phyloP scores from a whole-genome alignment of 2,113 vertebrate genomes.

The Brienomyrus brachyistius region DNA sequence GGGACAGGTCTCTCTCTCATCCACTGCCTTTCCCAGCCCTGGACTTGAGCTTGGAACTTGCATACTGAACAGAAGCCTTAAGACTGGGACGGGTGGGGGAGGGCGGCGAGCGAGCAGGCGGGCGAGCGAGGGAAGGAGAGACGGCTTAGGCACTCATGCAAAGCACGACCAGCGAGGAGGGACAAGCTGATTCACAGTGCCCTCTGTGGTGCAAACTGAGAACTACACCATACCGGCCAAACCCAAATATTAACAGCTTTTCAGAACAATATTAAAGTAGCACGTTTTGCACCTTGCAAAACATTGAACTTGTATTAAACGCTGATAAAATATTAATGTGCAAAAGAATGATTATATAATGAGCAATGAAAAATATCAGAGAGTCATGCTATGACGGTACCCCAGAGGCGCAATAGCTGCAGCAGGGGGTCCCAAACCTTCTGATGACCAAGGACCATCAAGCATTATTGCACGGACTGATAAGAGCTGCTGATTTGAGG shows the following conservation, averaged over 20 bases:
- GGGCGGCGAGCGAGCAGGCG: background rate
- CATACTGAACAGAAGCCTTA: background rate
- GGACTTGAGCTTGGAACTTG: slow-evolving; percentile 9
- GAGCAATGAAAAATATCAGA: background rate
- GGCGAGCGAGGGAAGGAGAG: background rate
- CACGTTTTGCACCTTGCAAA: background rate
- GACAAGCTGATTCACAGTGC: slow-evolving; percentile 17
- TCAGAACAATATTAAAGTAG: background rate
- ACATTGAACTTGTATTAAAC: background rate
- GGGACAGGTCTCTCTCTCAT: background rate
- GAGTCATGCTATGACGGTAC: background rate
- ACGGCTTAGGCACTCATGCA: background rate
- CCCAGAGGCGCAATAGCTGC: background rate
- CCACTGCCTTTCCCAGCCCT: background rate
- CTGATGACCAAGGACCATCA: background rate
- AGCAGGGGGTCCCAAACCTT: background rate
- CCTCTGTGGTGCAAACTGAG: slow-evolving; percentile 13
- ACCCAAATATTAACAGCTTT: background rate
- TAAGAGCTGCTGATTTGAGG: background rate
- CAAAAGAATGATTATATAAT: background rate
- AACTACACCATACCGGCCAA: background rate
- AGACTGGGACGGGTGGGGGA: background rate
- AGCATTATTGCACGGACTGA: too few relatives aligned
- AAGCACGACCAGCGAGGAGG: background rate
- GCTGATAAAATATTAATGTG: background rate